A percentile compares a stretch with the other conserved stretches of the same genome.
Conservation (phyloP, 2,888 invertebrate species). For the Mesodorylaimus sp. region DNA sequence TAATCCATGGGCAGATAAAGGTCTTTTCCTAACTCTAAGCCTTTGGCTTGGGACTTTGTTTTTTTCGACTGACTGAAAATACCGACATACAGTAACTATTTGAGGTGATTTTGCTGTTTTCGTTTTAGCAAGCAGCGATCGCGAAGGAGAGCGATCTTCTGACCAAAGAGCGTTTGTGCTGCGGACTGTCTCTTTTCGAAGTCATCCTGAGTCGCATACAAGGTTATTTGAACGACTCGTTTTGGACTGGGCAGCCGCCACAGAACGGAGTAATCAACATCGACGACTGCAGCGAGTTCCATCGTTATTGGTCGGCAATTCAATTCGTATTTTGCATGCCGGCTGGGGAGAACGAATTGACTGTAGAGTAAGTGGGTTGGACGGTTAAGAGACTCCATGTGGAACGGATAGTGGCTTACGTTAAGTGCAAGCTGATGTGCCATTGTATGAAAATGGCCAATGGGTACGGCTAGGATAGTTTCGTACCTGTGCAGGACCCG, state of each 20-base stretch:
- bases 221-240: slow-evolving; percentile 46
- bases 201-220: slow-evolving; percentile 71
- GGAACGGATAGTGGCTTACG: background rate
- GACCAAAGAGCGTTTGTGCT: slow-evolving; percentile 87
- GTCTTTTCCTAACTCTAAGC: too few species aligned
- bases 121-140: slow-evolving; percentile 65
- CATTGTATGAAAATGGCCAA: too few species aligned
- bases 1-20: too few species aligned
- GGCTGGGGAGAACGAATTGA: slow-evolving; percentile 74
- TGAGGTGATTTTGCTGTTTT: background rate
- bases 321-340: slow-evolving; percentile 97
- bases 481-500: too few species aligned
- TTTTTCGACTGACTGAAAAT: background rate
- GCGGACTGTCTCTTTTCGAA: slow-evolving; percentile 89
- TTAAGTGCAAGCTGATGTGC: too few species aligned
- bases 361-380: slow-evolving; percentile 66
- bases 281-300: slow-evolving; percentile 91
- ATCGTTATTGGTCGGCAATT: slow-evolving; percentile 84
- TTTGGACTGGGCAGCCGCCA: slow-evolving; percentile 65
- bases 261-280: slow-evolving; percentile 84
- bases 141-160: slow-evolving; percentile 84
- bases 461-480: too few species aligned
- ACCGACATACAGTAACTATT: background rate
- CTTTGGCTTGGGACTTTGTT: background rate
- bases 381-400: too few species aligned